These are phyloP conservation scores for Cheumatopsyche charites DNA, from an alignment of 1,140 invertebrate genomes.

Conservation along the genomic window DNA sequence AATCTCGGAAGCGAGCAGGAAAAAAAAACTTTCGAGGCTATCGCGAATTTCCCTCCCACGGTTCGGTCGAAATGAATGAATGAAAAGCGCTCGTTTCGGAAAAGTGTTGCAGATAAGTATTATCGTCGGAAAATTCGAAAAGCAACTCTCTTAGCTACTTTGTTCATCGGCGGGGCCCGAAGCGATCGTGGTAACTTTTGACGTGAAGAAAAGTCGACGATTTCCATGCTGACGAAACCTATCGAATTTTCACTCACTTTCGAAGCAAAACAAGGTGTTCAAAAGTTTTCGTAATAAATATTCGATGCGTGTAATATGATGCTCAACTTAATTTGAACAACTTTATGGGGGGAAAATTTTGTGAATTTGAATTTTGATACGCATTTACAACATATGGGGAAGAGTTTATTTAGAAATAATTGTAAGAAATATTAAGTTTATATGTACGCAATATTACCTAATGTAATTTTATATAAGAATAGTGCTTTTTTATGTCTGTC, in stretches of 20 bases:
- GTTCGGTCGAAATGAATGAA: constrained; percentile 1
- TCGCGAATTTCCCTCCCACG: neutral
- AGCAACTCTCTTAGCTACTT: neutral
- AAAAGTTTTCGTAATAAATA: neutral
- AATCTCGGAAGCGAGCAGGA: constrained; percentile 18
- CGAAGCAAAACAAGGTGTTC: constrained; percentile 1
- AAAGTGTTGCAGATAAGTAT: too few species aligned
- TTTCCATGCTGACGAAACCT: neutral
- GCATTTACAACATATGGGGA: too few species aligned
- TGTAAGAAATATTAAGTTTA: too few species aligned
- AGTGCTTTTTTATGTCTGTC: neutral
- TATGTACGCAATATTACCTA: neutral
- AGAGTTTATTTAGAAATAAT: too few species aligned
- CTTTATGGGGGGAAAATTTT: too few species aligned
- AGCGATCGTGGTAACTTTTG: constrained; percentile 1
- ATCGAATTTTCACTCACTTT: neutral
- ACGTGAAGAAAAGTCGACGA: neutral
- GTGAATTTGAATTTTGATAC: too few species aligned
- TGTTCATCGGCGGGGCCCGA: neutral
- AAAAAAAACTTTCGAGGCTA: constrained; percentile 26
- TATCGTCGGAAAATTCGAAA: neutral
- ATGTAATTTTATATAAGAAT: neutral
- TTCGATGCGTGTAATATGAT: too few species aligned
- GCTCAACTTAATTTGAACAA: too few species aligned
- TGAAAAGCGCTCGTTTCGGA: constrained; percentile 4